Evolutionary conservation across 2,113 vertebrate species (phyloP).

Genomic region (Edolisoma coerulescens): DNA sequence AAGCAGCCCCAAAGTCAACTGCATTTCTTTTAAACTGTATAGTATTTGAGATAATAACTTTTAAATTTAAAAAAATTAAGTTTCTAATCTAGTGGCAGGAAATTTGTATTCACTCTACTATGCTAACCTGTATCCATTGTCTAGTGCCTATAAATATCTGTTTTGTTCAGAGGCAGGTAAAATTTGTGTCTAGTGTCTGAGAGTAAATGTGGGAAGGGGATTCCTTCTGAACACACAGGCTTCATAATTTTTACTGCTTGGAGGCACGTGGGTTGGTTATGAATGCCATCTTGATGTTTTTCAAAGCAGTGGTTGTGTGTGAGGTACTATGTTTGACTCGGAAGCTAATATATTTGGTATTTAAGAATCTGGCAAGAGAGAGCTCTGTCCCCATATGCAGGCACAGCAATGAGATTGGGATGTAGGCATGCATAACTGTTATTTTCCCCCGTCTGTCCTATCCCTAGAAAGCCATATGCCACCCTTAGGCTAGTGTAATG

Average conservation of each 20-base stretch:
- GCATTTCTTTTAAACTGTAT: neutral
- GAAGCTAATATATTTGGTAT: slow-evolving; percentile 27
- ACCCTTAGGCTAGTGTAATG: neutral
- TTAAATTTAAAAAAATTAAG: neutral
- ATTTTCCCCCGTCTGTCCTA: slow-evolving; percentile 8
- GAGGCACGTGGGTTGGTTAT: neutral
- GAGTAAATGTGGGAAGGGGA: neutral
- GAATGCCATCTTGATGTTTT: neutral
- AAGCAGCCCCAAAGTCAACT: neutral
- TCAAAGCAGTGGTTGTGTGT: neutral
- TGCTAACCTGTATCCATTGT: neutral
- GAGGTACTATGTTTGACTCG: neutral
- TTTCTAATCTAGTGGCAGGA: neutral
- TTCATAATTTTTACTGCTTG: neutral
- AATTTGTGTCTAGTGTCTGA: neutral
- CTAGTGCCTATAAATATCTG: neutral
- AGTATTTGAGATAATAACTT: neutral
- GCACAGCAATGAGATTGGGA: neutral
- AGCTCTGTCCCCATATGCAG: slow-evolving; percentile 1
- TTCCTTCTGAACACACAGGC: neutral
- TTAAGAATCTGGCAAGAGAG: slow-evolving; percentile 37
- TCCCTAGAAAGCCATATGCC: slow-evolving; percentile 53
- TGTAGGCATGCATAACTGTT: slow-evolving; percentile 1
- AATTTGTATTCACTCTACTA: neutral
- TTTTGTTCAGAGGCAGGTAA: neutral